Conservation (phyloP, 2,113 vertebrate genomes). For the Sminthopsis crassicaudata region DNA sequence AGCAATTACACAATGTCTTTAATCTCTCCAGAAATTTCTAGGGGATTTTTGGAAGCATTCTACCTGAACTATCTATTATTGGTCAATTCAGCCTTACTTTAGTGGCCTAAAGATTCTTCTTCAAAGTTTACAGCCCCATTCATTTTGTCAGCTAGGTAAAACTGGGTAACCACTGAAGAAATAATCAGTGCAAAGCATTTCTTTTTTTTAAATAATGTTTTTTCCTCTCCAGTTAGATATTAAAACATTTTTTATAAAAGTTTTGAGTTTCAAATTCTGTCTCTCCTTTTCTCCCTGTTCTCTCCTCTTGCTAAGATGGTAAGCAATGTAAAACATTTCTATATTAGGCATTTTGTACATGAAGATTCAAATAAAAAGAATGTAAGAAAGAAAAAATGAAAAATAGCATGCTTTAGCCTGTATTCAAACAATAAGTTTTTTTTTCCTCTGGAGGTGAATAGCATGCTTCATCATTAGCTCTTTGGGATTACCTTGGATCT, state of each 20-base stretch:
- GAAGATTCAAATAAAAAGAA: too few relatives aligned
- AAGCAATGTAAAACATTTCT: too few relatives aligned
- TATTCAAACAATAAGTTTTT: too few relatives aligned
- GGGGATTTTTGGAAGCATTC: not conserved
- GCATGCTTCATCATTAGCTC: too few relatives aligned
- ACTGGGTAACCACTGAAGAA: not conserved
- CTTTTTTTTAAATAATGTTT: not conserved
- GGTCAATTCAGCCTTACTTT: not conserved
- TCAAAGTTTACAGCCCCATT: not conserved
- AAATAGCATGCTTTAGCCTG: too few relatives aligned
- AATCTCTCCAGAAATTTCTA: not conserved
- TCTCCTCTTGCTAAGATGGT: too few relatives aligned
- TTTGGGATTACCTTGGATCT: too few relatives aligned
- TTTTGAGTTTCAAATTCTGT: not conserved
- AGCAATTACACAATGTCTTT: not conserved
- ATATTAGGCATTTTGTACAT: too few relatives aligned
- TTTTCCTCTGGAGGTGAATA: too few relatives aligned
- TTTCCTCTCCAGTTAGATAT: not conserved
- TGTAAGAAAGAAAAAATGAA: too few relatives aligned
- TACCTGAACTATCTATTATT: not conserved
- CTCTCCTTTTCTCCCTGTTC: too few relatives aligned
- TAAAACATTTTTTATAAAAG: not conserved
- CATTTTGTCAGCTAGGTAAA: not conserved
- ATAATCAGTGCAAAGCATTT: not conserved
- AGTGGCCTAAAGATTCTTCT: not conserved